These are phyloP conservation scores for Bettongia penicillata DNA, from an alignment of 2,113 vertebrate species.

Conservation along the genomic window DNA sequence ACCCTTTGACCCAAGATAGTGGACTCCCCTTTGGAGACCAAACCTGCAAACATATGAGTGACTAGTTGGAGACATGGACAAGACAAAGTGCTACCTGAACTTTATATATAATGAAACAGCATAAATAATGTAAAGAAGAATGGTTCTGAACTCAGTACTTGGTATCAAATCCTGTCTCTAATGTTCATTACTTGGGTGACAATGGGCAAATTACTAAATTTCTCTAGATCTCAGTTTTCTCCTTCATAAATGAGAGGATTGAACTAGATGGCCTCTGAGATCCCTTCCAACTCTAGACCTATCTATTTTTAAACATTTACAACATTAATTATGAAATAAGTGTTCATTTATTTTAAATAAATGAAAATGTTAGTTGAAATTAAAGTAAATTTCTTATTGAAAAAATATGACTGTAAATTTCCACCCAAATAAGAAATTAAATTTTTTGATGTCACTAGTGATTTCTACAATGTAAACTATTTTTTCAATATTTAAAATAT, in stretches of 20 bases:
- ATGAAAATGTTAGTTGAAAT: neutral
- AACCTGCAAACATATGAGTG: neutral
- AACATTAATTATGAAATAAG: neutral
- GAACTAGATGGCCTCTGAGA: neutral
- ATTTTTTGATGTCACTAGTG: constrained; percentile 12
- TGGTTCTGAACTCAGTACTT: neutral
- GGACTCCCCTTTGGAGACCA: neutral
- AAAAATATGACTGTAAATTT: neutral
- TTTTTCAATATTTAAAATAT: neutral
- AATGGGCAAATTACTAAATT: neutral
- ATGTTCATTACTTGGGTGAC: neutral
- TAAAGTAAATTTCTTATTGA: neutral
- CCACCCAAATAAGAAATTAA: neutral
- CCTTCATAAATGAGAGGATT: neutral
- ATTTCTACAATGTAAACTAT: constrained; percentile 23
- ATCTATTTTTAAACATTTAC: neutral
- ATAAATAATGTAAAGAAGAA: neutral
- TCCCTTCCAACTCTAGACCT: neutral
- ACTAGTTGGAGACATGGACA: no score
- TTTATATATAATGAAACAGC: neutral
- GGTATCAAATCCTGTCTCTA: neutral
- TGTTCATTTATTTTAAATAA: neutral
- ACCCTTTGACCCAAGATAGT: neutral
- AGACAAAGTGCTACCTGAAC: no score
- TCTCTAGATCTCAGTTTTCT: neutral